Conservation (phyloP, 1,140 invertebrate genomes). For the Fopius arisanus region DNA sequence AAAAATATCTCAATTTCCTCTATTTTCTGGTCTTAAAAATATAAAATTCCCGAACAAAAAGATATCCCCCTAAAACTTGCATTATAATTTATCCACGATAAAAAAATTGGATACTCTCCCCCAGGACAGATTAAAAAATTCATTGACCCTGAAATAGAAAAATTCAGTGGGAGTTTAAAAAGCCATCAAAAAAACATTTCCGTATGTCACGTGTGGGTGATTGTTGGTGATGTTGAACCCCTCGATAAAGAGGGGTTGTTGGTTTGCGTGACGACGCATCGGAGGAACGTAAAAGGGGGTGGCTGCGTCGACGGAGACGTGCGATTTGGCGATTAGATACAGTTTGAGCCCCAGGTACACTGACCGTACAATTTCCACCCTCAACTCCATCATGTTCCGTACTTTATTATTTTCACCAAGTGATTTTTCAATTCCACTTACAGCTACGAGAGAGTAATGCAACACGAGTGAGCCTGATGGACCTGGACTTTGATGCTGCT, state of each 20-base stretch:
- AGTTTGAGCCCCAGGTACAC: neutral
- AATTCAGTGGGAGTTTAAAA: conserved; percentile 1
- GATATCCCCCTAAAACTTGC: too few relatives aligned
- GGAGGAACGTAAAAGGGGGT: neutral
- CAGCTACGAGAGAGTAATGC: conserved; percentile 70
- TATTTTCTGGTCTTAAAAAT: too few relatives aligned
- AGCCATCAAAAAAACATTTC: neutral
- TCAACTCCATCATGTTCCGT: neutral
- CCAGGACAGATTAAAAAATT: neutral
- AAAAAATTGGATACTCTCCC: too few relatives aligned
- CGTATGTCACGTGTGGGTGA: neutral
- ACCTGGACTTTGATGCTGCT: conserved; percentile 70
- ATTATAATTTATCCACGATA: too few relatives aligned
- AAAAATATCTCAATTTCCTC: too few relatives aligned
- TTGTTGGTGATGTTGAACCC: neutral
- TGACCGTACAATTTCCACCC: neutral
- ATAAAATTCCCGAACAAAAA: too few relatives aligned
- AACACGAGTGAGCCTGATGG: conserved; percentile 69
- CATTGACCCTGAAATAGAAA: neutral
- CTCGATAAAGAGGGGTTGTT: conserved; percentile 9
- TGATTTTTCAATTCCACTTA: neutral
- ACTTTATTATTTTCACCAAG: neutral
- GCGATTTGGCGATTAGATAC: neutral
- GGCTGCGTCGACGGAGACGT: neutral
- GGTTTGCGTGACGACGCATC: conserved; percentile 22